phyloP scores from a whole-genome alignment of 2,888 invertebrate species.

The Rapana venosa region DNA sequence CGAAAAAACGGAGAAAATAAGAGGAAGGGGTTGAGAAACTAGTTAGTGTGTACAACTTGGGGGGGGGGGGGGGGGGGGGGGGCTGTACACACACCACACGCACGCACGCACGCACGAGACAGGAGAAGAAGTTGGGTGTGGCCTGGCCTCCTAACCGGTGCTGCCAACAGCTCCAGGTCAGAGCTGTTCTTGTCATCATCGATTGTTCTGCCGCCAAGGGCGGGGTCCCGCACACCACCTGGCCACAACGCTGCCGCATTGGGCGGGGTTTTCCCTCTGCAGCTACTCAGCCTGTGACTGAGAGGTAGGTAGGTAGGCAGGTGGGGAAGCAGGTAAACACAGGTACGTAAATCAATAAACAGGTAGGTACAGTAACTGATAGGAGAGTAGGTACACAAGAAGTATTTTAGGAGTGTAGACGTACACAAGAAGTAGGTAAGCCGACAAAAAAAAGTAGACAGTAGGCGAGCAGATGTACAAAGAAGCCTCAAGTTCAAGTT shows the following conservation, averaged over 20 bases:
- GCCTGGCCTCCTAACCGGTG: not conserved
- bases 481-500: too few species aligned
- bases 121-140: not conserved
- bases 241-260: not conserved
- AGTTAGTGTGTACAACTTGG: not conserved
- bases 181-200: not conserved
- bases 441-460: too few species aligned
- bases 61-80: too few species aligned
- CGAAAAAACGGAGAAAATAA: not conserved
- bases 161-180: not conserved
- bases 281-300: not conserved
- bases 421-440: too few species aligned
- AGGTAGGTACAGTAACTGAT: not conserved
- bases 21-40: not conserved
- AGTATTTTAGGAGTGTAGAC: not conserved
- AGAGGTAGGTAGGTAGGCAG: not conserved
- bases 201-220: not conserved
- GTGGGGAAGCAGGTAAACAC: not conserved
- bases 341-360: not conserved
- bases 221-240: not conserved
- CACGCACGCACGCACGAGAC: conserved; percentile 5
- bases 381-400: not conserved
- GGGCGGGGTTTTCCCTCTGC: not conserved
- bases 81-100: too few species aligned
- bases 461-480: too few species aligned